A percentile compares a stretch with the other conserved stretches of the same genome.
Conservation (phyloP, 2,888 invertebrate genomes). For the Eupithecia abbreviata region DNA sequence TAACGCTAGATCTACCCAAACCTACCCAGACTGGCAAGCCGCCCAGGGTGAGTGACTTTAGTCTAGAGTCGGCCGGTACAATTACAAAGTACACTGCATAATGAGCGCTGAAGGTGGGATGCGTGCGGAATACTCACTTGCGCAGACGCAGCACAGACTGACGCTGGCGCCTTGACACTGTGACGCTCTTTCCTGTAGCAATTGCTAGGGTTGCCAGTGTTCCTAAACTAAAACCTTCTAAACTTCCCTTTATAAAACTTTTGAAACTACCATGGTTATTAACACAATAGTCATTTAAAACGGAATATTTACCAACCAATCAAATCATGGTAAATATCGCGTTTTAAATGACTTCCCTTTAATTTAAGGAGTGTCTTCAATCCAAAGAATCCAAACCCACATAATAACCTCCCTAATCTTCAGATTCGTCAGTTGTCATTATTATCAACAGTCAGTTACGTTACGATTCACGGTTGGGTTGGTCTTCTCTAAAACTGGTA, state of each 20-base stretch:
- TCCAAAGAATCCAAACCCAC: background rate
- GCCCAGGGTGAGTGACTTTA: conserved; percentile 54
- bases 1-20: conserved; percentile 21
- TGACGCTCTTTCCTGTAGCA: conserved; percentile 45
- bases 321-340: too few relatives aligned
- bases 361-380: too few relatives aligned
- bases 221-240: too few relatives aligned
- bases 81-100: conserved; percentile 47
- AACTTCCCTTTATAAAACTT: too few relatives aligned
- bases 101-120: conserved; percentile 51
- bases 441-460: background rate
- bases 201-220: conserved; percentile 20
- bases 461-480: too few relatives aligned
- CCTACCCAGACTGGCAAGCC: conserved; percentile 16
- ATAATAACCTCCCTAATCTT: background rate
- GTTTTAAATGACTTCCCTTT: too few relatives aligned
- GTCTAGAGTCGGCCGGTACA: conserved; percentile 46
- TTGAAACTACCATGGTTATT: too few relatives aligned
- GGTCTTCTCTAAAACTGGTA: too few relatives aligned
- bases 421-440: background rate
- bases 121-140: conserved; percentile 64
- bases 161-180: conserved; percentile 71
- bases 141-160: conserved; percentile 73
- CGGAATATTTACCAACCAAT: too few relatives aligned
- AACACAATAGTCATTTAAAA: too few relatives aligned